phyloP scores from a whole-genome alignment of 2,113 vertebrate species.

The Clarias macrocephalus region DNA sequence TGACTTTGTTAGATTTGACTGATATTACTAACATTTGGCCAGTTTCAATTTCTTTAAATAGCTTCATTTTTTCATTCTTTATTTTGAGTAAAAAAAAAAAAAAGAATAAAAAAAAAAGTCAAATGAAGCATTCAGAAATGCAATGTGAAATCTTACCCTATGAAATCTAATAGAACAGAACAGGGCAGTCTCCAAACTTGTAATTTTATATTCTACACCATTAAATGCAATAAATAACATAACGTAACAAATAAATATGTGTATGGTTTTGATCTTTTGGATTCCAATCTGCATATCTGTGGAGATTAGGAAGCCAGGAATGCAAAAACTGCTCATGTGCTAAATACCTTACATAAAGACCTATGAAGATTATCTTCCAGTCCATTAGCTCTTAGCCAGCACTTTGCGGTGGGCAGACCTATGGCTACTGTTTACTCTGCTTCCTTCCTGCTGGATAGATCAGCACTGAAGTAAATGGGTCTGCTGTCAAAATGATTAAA shows the following conservation, averaged over 20 bases:
- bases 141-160: not conserved
- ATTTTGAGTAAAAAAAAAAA: too few relatives aligned
- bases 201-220: too few relatives aligned
- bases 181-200: too few relatives aligned
- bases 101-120: not conserved
- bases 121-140: not conserved
- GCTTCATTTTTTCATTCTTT: too few relatives aligned
- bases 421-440: not conserved
- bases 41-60: too few relatives aligned
- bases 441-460: not conserved
- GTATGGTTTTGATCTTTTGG: not conserved
- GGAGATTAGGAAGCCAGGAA: not conserved
- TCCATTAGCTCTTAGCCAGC: not conserved
- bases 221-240: too few relatives aligned
- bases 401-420: not conserved
- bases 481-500: not conserved
- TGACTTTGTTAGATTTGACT: too few relatives aligned
- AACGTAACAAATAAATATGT: too few relatives aligned
- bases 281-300: not conserved
- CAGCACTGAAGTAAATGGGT: not conserved
- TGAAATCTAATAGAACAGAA: too few relatives aligned
- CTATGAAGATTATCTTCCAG: not conserved
- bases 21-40: too few relatives aligned
- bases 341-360: not conserved
- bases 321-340: not conserved